Conservation (phyloP, 2,888 invertebrate genomes). For the Noctua fimbriata region DNA sequence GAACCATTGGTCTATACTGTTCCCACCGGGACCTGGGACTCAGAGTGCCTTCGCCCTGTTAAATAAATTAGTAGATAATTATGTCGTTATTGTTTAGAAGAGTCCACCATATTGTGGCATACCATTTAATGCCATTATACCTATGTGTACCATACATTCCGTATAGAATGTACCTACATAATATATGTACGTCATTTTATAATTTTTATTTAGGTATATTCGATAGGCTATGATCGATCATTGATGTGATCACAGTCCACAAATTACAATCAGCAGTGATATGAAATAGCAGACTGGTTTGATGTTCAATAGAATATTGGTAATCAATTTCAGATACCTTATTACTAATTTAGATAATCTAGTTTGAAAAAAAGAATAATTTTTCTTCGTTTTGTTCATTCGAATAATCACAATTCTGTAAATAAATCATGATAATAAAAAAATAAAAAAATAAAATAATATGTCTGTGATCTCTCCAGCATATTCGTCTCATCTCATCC, state of each 20-base stretch:
- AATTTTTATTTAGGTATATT: neutral
- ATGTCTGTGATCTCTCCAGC: neutral
- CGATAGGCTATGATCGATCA: neutral
- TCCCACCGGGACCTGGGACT: neutral
- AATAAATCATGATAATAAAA: no score
- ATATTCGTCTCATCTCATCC: neutral
- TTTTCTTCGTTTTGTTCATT: neutral
- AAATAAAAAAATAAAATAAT: no score
- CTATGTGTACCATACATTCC: neutral
- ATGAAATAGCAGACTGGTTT: slow-evolving; percentile 1
- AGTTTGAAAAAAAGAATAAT: neutral
- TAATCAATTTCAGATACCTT: neutral
- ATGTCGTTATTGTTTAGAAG: neutral
- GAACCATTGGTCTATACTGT: neutral
- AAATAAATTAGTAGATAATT: neutral
- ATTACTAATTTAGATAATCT: neutral
- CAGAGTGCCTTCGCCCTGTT: neutral
- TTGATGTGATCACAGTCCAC: slow-evolving; percentile 11
- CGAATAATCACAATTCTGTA: neutral
- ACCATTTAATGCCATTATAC: neutral
- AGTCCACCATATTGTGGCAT: neutral
- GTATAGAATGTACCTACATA: neutral
- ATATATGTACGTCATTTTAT: neutral
- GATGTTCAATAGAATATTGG: neutral
- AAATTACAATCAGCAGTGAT: slow-evolving; percentile 13